phyloP scores from a whole-genome alignment of 2,888 invertebrate species.

The Drosophila siamana region DNA sequence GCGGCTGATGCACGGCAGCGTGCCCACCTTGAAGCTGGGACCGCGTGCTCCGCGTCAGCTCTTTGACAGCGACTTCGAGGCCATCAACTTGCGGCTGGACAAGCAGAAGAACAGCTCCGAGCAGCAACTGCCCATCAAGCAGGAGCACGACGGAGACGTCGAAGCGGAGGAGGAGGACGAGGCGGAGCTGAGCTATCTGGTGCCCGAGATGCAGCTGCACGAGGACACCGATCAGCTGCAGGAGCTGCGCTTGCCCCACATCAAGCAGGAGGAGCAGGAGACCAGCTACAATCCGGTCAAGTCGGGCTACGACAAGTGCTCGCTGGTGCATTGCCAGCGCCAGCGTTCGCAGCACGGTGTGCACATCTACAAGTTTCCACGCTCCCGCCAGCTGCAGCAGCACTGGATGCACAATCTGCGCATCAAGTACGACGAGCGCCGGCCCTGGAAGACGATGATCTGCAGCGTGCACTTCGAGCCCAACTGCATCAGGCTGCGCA shows the following conservation, averaged over 20 bases:
- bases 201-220: constrained; percentile 50
- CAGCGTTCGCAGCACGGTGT: constrained; percentile 68
- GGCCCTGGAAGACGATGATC: constrained; percentile 76
- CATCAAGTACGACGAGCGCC: constrained; percentile 64
- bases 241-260: constrained; percentile 25
- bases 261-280: constrained; percentile 51
- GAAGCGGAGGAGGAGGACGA: constrained; percentile 27
- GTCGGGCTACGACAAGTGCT: constrained; percentile 74
- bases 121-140: background rate
- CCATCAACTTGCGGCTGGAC: constrained; percentile 44
- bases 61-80: constrained; percentile 64
- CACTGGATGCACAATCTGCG: constrained; percentile 71
- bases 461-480: constrained; percentile 72
- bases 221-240: constrained; percentile 35
- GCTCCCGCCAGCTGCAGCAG: constrained; percentile 57
- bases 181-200: constrained; percentile 30
- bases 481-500: constrained; percentile 60
- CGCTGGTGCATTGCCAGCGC: constrained; percentile 70
- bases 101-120: constrained; percentile 31
- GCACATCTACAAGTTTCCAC: constrained; percentile 71
- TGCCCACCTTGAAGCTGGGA: constrained; percentile 74
- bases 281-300: constrained; percentile 62
- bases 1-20: constrained; percentile 68
- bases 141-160: constrained; percentile 3
- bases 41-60: constrained; percentile 55